phyloP scores from a whole-genome alignment of 1,140 invertebrate species.

The Drosophila tani region DNA sequence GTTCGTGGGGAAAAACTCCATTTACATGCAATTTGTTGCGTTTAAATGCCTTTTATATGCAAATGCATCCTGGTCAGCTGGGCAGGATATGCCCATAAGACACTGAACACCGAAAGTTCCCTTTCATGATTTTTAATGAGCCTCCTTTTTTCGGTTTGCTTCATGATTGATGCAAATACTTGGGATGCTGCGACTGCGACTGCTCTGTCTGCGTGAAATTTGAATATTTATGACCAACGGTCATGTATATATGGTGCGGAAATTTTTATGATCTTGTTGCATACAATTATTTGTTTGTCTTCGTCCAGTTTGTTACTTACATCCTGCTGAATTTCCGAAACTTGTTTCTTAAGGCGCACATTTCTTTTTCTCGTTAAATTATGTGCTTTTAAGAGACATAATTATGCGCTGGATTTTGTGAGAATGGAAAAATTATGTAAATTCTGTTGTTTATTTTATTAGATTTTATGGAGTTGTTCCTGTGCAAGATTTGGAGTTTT shows the following conservation, averaged over 20 bases:
- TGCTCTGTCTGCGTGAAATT: slow-evolving; percentile 54
- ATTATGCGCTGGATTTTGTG: slow-evolving; percentile 54
- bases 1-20: slow-evolving; percentile 65
- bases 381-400: slow-evolving; percentile 46
- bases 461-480: neutral
- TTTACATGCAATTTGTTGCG: slow-evolving; percentile 83
- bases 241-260: slow-evolving; percentile 82
- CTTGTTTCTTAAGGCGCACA: slow-evolving; percentile 71
- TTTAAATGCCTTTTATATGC: slow-evolving; percentile 84
- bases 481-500: neutral
- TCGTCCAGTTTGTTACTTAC: slow-evolving; percentile 12
- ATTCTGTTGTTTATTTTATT: slow-evolving; percentile 11
- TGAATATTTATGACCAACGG: slow-evolving; percentile 85
- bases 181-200: slow-evolving; percentile 60
- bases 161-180: slow-evolving; percentile 72
- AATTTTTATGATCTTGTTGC: slow-evolving; percentile 75
- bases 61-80: slow-evolving; percentile 73
- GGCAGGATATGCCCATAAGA: slow-evolving; percentile 41
- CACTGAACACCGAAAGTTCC: slow-evolving; percentile 59
- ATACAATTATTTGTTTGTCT: slow-evolving; percentile 64
- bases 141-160: slow-evolving; percentile 47
- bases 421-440: slow-evolving; percentile 56
- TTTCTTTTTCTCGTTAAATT: slow-evolving; percentile 42
- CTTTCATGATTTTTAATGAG: slow-evolving; percentile 76
- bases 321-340: slow-evolving; percentile 41